phyloP scores from a whole-genome alignment of 1,140 invertebrate species.

The Hirudo medicinalis region DNA sequence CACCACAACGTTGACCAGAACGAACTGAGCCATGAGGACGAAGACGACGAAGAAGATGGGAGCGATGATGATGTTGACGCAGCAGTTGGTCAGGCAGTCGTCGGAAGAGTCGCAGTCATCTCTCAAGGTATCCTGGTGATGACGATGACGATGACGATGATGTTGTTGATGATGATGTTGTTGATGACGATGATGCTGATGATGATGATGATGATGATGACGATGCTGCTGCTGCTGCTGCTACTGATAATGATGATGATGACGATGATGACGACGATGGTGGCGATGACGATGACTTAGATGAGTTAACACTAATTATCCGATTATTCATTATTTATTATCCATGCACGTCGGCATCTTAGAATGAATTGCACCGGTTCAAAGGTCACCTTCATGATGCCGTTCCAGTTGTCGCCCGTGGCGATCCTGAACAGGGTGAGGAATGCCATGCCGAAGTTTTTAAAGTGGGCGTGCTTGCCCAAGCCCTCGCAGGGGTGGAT shows the following conservation, averaged over 20 bases:
- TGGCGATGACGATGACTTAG: too few relatives aligned
- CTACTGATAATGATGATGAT: too few relatives aligned
- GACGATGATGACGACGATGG: conserved; percentile 98
- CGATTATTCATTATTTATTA: too few relatives aligned
- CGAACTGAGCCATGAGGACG: conserved; percentile 98
- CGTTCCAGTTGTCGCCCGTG: conserved; percentile 99
- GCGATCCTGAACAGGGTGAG: conserved; percentile 94
- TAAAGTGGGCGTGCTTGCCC: conserved; percentile 97
- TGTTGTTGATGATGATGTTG: conserved; percentile 97
- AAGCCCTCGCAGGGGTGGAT: conserved; percentile 92
- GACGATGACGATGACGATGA: conserved; percentile 79
- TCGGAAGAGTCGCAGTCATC: conserved; percentile 81
- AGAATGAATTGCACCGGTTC: too few relatives aligned
- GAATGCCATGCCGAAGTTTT: conserved; percentile 99
- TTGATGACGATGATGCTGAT: conserved; percentile 98
- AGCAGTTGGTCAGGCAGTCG: conserved; percentile 92
- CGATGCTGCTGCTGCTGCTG: too few relatives aligned
- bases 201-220: conserved; percentile 84
- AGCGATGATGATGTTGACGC: conserved; percentile 86
- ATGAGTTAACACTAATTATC: too few relatives aligned
- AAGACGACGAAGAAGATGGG: conserved; percentile 99
- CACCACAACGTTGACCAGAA: conserved; percentile 98
- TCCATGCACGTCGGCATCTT: too few relatives aligned
- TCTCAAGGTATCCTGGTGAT: conserved; percentile 68
- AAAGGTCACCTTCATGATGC: conserved; percentile 79